Percentiles rank a stretch among this genome's conserved stretches.
phyloP scores from a whole-genome alignment of 2,113 vertebrate species.

The Petrocephalus microphthalmus region DNA sequence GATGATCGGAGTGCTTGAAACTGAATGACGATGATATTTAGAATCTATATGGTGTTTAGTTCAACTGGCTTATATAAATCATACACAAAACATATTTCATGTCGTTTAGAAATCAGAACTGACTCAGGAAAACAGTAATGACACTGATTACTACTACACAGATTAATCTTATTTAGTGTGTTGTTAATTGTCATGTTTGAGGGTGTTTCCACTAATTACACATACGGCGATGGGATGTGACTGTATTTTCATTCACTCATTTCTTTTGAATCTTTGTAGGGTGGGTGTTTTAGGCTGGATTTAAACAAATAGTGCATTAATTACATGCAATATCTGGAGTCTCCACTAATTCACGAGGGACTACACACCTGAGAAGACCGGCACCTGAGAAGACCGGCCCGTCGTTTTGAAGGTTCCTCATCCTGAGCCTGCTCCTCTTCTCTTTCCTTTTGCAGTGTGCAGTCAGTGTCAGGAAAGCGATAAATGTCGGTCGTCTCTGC shows the following conservation, averaged over 20 bases:
- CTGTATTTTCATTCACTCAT: neutral
- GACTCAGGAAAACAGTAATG: neutral
- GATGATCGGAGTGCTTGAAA: neutral
- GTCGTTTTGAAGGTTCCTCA: neutral
- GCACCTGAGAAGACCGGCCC: neutral
- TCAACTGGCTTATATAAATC: neutral
- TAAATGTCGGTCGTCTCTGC: neutral
- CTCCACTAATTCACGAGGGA: neutral
- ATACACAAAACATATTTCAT: neutral
- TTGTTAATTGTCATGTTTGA: neutral
- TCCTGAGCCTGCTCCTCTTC: neutral
- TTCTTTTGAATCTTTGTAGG: neutral
- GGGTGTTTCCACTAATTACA: neutral
- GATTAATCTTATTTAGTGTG: neutral
- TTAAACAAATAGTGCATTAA: neutral
- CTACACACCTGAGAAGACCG: neutral
- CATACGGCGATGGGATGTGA: neutral
- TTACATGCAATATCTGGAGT: neutral
- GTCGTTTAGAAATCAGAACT: neutral
- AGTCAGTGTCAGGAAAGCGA: neutral
- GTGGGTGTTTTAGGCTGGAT: neutral
- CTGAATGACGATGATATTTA: neutral
- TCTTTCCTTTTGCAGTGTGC: slow-evolving; percentile 30
- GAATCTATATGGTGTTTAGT: neutral
- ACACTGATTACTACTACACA: neutral